Evolutionary conservation across 2,113 vertebrate species (phyloP), one percentile per base, ranked within the genome.

Genomic region (Psittacula cyanocephala): DNA sequence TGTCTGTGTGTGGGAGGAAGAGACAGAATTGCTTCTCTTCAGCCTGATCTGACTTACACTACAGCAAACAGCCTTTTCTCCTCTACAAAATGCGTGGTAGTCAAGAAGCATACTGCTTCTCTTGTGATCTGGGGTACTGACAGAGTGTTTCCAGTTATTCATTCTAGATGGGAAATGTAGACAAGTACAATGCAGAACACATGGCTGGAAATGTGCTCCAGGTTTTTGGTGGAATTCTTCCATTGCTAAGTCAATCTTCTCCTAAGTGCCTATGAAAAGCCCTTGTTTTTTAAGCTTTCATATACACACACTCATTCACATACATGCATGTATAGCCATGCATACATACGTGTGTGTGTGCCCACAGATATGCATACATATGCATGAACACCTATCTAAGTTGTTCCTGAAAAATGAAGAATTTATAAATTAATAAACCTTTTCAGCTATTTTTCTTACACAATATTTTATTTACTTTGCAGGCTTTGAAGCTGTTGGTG

Each of bases 81-180:
- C 83, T 89, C 92, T 83, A 70, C 0, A 2, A 88, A 96, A 93
- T 79, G 91, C 82, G 89, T 91, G 95, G 91, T 90, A 95, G 96
- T 94, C 91, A 92, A 91, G 84, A 93, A 93, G 81, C 84, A 93
- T 93, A 88, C 92, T 90, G 87, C 95, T 93, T 59, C 91, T 95
- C 90, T 93, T 97, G 92, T 95, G 89, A 96, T 95, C 85, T 86
- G 95, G 81, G 90, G 70, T 94, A 92, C 95, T 97, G 95, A 93
- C 92, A 93, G 86, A 91, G 81, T 85, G 50, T 93, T 96, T 97
- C 93, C 94, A 96, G 91, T 97, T 96, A 97, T 84, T 96, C 89
- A 91, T 89, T 90, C 50, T 92, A 82, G 86, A 93, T 96, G 91
- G 88, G 82, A 96, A 95, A 97, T 90, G 81, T 93, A 92, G 94